These are phyloP conservation scores for Lepidochrysops patricia DNA, from an alignment of 2,888 invertebrate genomes.

Conservation along the genomic window DNA sequence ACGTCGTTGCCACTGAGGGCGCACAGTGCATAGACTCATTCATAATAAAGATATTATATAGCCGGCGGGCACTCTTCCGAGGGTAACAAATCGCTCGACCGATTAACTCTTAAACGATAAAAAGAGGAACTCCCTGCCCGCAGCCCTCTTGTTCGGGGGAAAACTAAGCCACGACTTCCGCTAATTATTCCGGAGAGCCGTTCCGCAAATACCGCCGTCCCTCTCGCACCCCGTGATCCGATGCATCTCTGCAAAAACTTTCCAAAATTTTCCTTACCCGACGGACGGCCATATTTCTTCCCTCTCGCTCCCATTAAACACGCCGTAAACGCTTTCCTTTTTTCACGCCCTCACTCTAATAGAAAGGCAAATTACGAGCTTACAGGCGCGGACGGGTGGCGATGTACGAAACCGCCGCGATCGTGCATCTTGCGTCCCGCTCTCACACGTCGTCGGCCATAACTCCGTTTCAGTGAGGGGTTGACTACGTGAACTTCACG, in stretches of 20 bases:
- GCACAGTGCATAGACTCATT: conserved; percentile 37
- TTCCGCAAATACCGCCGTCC: conserved; percentile 56
- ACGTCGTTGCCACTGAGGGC: conserved; percentile 59
- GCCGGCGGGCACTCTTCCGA: conserved; percentile 58
- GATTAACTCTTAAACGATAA: conserved; percentile 75
- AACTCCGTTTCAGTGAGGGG: conserved; percentile 54
- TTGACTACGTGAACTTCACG: conserved; percentile 64
- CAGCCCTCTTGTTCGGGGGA: conserved; percentile 56
- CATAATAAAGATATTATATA: conserved; percentile 71
- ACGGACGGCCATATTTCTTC: conserved; percentile 72
- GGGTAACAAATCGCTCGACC: conserved; percentile 72
- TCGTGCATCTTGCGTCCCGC: conserved; percentile 51
- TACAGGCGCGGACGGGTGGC: conserved; percentile 74
- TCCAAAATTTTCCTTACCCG: conserved; percentile 71
- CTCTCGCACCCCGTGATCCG: conserved; percentile 58
- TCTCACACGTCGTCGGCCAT: conserved; percentile 44
- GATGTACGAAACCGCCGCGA: conserved; percentile 69
- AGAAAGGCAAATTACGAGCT: conserved; percentile 76
- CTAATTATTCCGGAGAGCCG: conserved; percentile 68
- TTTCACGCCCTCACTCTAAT: conserved; percentile 75
- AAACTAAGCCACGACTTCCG: conserved; percentile 72
- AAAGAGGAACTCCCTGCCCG: conserved; percentile 69
- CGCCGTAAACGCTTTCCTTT: conserved; percentile 75
- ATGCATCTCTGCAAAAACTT: conserved; percentile 72
- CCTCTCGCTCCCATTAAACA: conserved; percentile 74